These are phyloP conservation scores for Phrynosoma platyrhinos DNA, from an alignment of 2,113 vertebrate genomes.

Conservation along the genomic window DNA sequence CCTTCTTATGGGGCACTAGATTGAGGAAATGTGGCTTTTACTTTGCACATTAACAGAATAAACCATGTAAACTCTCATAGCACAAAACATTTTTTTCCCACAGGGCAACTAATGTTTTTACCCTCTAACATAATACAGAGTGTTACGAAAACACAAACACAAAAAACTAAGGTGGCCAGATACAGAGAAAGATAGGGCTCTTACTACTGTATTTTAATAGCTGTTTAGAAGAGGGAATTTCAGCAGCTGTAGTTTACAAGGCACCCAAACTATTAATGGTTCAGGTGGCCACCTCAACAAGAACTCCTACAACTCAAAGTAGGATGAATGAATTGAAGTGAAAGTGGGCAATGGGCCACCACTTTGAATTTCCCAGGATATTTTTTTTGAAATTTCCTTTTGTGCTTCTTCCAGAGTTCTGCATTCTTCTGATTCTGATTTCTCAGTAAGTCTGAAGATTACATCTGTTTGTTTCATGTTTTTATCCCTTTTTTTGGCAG, in stretches of 20 bases:
- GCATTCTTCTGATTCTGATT: neutral
- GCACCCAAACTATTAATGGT: neutral
- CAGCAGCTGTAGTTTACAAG: neutral
- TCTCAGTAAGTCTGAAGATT: neutral
- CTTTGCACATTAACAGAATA: neutral
- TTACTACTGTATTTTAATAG: neutral
- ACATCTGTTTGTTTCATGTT: neutral
- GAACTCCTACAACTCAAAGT: neutral
- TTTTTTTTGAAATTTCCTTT: neutral
- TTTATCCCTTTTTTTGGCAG: neutral
- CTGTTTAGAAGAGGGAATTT: neutral
- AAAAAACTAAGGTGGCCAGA: neutral
- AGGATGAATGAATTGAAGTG: no score
- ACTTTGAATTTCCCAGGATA: neutral
- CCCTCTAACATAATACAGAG: neutral
- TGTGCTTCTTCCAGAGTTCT: neutral
- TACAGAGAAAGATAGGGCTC: neutral
- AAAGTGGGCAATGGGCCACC: neutral
- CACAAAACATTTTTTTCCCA: neutral
- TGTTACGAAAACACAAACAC: neutral
- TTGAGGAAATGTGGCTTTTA: no score
- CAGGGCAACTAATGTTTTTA: neutral
- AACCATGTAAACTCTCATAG: neutral
- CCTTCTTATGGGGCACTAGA: neutral
- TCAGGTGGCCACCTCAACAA: neutral